phyloP scores from a whole-genome alignment of 2,888 invertebrate genomes.

The Stenchaetothrips biformis region DNA sequence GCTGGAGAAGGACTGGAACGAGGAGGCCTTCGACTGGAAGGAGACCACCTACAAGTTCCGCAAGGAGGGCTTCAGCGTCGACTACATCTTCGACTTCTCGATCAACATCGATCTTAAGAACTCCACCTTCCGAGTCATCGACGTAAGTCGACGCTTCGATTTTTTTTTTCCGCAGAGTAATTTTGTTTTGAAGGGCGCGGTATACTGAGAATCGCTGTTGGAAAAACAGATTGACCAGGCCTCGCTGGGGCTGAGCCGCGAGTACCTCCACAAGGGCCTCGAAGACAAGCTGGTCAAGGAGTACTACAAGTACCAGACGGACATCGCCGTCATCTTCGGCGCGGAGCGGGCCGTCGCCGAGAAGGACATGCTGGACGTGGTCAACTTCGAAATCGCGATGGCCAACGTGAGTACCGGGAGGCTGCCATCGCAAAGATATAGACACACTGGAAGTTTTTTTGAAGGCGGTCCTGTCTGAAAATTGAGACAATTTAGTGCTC shows the following conservation, averaged over 20 bases:
- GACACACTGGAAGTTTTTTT: too few relatives aligned
- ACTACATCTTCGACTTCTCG: constrained; percentile 86
- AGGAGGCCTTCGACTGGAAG: constrained; percentile 70
- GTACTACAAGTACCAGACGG: constrained; percentile 82
- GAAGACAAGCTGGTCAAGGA: constrained; percentile 80
- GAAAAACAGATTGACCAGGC: constrained; percentile 79
- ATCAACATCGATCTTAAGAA: constrained; percentile 86
- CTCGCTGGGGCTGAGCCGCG: constrained; percentile 74
- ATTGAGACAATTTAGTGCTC: too few relatives aligned
- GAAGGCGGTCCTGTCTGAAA: too few relatives aligned
- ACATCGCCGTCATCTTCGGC: constrained; percentile 78
- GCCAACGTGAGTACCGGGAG: constrained; percentile 88
- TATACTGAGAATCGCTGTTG: constrained; percentile 45
- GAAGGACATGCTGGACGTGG: constrained; percentile 68
- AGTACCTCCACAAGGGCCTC: constrained; percentile 77
- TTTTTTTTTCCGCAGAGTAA: constrained; percentile 48
- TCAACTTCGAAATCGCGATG: constrained; percentile 82
- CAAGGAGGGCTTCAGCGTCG: constrained; percentile 74
- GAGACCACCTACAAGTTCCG: constrained; percentile 77
- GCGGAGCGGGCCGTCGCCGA: constrained; percentile 65
- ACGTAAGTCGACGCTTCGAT: constrained; percentile 56
- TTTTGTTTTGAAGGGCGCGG: constrained; percentile 3
- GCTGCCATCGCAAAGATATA: too few relatives aligned
- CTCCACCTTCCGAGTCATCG: constrained; percentile 75
- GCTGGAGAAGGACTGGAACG: constrained; percentile 76